Conservation (phyloP, 2,888 invertebrate genomes). For the Digitonthophagus gazella region DNA sequence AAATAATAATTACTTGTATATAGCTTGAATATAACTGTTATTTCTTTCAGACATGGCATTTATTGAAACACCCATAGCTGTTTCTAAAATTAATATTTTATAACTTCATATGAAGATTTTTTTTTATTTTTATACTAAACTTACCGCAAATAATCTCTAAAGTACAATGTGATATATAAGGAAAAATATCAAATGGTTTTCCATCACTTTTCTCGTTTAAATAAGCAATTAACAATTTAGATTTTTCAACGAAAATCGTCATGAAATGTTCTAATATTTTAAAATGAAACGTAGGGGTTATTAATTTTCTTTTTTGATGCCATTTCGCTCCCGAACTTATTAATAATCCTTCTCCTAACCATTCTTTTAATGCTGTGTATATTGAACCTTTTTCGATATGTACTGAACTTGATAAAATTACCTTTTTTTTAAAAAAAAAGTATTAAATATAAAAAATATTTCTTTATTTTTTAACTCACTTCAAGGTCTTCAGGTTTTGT, state of each 20-base stretch:
- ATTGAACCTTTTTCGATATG: constrained; percentile 35
- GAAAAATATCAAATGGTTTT: constrained; percentile 40
- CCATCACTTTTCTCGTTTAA: constrained; percentile 34
- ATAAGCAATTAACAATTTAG: background rate
- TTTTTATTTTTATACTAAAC: background rate
- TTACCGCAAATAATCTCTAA: constrained; percentile 45
- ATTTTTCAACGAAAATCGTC: constrained; percentile 39
- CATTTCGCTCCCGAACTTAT: constrained; percentile 39
- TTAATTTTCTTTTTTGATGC: constrained; percentile 37
- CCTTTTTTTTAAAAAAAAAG: constrained; percentile 33
- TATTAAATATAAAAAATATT: background rate
- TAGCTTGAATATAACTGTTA: constrained; percentile 9
- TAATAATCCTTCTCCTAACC: constrained; percentile 39
- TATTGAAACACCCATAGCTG: constrained; percentile 23
- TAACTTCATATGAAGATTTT: background rate
- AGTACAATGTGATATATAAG: constrained; percentile 39
- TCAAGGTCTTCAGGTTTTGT: constrained; percentile 37
- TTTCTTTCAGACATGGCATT: constrained; percentile 18
- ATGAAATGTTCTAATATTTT: constrained; percentile 40
- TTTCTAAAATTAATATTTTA: constrained; percentile 30
- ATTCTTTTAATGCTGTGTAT: constrained; percentile 35
- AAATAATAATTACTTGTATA: constrained; percentile 32
- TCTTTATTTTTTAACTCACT: constrained; percentile 24
- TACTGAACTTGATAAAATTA: constrained; percentile 33
- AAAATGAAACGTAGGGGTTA: constrained; percentile 43